Evolutionary conservation across 2,113 vertebrate species (phyloP).

Genomic region (Pogona vitticeps): DNA sequence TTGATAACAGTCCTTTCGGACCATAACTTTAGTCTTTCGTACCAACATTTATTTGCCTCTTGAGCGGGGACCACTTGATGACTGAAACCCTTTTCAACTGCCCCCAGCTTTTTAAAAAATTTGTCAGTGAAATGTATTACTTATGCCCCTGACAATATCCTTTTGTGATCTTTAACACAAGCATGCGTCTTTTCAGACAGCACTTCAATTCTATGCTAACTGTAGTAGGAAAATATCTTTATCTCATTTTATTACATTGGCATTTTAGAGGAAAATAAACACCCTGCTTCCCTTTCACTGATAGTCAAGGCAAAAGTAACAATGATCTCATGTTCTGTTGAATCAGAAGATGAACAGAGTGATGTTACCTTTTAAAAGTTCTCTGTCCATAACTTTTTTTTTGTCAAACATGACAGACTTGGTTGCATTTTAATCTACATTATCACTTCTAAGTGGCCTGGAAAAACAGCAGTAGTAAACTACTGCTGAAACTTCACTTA

Average conservation of each 20-base stretch:
- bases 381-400: neutral
- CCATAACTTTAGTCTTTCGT: neutral
- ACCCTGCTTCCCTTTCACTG: neutral
- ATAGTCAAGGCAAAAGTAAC: neutral
- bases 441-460: neutral
- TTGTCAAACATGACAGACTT: neutral
- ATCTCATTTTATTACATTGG: neutral
- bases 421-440: neutral
- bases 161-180: neutral
- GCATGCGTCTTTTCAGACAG: neutral
- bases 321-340: neutral
- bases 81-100: neutral
- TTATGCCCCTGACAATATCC: neutral
- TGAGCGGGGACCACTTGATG: neutral
- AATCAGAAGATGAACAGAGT: neutral
- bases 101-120: neutral
- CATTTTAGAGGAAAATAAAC: neutral
- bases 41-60: neutral
- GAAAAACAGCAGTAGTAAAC: neutral
- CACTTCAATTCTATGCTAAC: neutral
- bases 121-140: neutral
- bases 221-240: neutral
- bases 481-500: neutral
- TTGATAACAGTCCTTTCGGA: neutral
- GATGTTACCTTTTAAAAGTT: neutral